A percentile compares a stretch with the other conserved stretches of the same genome.
Evolutionary conservation across 2,888 invertebrate genomes (phyloP).

Genomic region (Drosophila infuscata): DNA sequence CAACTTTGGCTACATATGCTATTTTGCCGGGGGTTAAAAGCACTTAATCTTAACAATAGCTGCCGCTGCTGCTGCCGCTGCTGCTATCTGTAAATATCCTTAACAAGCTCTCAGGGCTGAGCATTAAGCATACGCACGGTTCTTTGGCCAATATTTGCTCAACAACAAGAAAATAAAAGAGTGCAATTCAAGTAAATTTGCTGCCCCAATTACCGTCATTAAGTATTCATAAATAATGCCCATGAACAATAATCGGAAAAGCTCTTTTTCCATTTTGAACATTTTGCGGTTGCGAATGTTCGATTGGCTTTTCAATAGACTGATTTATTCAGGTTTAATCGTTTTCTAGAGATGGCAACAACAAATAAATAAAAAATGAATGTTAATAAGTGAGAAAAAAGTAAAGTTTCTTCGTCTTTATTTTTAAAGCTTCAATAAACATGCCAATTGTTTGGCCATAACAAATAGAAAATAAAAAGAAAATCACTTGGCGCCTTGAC

Average conservation of each 20-base stretch:
- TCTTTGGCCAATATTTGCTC: constrained; percentile 32
- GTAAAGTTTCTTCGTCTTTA: not conserved
- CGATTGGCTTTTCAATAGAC: not conserved
- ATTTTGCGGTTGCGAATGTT: no score
- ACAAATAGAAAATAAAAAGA: not conserved
- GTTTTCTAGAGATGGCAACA: not conserved
- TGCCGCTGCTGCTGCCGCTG: constrained; percentile 17
- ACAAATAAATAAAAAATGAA: not conserved
- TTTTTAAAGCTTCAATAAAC: not conserved
- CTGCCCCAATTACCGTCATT: constrained; percentile 24
- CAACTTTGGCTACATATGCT: constrained; percentile 7
- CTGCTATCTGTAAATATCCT: constrained; percentile 20
- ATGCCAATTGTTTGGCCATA: not conserved
- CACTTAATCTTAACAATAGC: constrained; percentile 54
- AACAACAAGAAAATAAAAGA: constrained; percentile 1
- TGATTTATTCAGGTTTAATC: not conserved
- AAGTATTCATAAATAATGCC: constrained; percentile 7
- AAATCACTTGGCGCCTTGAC: constrained; percentile 18
- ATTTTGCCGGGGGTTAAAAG: constrained; percentile 15
- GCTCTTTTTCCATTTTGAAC: not conserved
- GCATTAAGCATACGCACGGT: constrained; percentile 47
- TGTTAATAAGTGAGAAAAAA: not conserved
- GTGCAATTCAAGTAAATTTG: constrained; percentile 5
- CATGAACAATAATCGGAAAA: not conserved
- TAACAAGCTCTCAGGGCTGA: constrained; percentile 10